phyloP scores from a whole-genome alignment of 2,888 invertebrate species.

The Nysson spinosus region DNA sequence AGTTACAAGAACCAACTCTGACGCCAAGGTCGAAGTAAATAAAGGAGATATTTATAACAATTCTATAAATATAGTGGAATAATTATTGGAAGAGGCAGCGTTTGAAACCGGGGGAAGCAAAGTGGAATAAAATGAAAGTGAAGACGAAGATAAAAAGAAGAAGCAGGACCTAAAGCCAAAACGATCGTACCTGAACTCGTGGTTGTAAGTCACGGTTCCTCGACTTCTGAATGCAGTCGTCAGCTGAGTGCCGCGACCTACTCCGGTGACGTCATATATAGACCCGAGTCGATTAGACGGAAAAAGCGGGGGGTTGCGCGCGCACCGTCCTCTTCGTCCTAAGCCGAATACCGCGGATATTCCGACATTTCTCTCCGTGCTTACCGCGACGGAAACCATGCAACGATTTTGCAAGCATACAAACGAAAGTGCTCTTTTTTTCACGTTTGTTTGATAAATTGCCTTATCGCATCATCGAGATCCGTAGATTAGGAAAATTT shows the following conservation, averaged over 20 bases:
- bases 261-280: conserved; percentile 75
- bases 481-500: too few relatives aligned
- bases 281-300: conserved; percentile 57
- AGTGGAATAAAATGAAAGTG: neutral
- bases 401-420: too few relatives aligned
- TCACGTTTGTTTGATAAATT: too few relatives aligned
- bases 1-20: too few relatives aligned
- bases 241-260: conserved; percentile 71
- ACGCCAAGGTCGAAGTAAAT: too few relatives aligned
- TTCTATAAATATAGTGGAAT: too few relatives aligned
- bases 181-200: conserved; percentile 48
- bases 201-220: conserved; percentile 54
- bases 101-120: neutral
- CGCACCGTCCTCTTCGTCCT: conserved; percentile 59
- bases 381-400: too few relatives aligned
- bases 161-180: neutral
- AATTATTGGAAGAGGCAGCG: too few relatives aligned
- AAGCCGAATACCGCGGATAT: conserved; percentile 20
- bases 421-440: too few relatives aligned
- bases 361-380: too few relatives aligned
- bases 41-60: too few relatives aligned
- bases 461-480: too few relatives aligned
- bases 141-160: neutral
- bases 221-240: conserved; percentile 67
- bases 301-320: conserved; percentile 71